Evolutionary conservation across 2,888 invertebrate genomes (phyloP), one percentile per base, ranked within the genome.

Genomic region (Cepaea hortensis): DNA sequence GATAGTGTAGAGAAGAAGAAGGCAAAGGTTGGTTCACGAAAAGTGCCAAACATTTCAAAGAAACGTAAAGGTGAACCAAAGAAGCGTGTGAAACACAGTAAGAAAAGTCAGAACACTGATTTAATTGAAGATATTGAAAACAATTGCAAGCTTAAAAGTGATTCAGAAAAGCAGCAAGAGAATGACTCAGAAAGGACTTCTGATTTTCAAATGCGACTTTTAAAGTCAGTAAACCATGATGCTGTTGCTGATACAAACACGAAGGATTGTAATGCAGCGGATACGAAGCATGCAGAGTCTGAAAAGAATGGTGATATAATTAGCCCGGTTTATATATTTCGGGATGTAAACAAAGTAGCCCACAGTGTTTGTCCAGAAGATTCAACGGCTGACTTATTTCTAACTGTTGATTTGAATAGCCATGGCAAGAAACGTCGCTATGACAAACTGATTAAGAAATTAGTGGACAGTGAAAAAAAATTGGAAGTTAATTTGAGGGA

Each of bases 291-390:
- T 73, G 62, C 35, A 73, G 35, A 61, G 7, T 1, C 9, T 35
- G 13, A 84, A n/a, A 70, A 76, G n/a, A 13, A n/a, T 82, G 81
- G 46, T 11, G 7, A 23, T 4, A 13, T 72, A 55, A 35, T 73
- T 13, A 55, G 61, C 18, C 85, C 48, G 50, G 68, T 81, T 6
- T 81, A 81, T 35, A 86, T 82, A 23, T 87, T 87, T 81, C 79
- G 87, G 68, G 87, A 87, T 84, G 83, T 79, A 0, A 87, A 87
- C 55, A 87, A 75, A 84, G 75, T 80, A n/a, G 72, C 79, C 15
- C 48, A 80, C 73, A 80, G 73, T 4, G 7, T 20, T 0, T 65
- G 72, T 7, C 35, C 48, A 23, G 75, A 84, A 46, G 84, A 73
- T 7, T 11, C 73, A 3, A 18, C 61, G 20, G 0, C 79, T 23